A percentile compares a stretch with the other conserved stretches of the same genome.
These are phyloP conservation scores for Eulemur macaco DNA, from an alignment of 2,113 vertebrate genomes.

Conservation along the genomic window DNA sequence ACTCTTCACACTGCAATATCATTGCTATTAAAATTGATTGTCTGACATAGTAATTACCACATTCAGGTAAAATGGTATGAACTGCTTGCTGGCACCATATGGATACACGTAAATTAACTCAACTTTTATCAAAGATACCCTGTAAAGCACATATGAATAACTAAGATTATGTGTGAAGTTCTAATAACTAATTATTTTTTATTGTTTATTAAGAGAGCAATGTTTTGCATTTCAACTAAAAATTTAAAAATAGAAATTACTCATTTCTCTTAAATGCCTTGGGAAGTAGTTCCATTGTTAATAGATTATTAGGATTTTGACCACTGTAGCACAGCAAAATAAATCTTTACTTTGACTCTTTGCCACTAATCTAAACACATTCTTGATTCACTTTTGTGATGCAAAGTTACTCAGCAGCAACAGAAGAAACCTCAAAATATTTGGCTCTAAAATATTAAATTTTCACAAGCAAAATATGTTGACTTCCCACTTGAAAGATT, in stretches of 20 bases:
- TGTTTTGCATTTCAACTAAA: conserved; percentile 58
- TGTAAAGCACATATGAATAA: conserved; percentile 61
- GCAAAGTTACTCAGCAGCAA: conserved; percentile 71
- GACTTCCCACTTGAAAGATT: conserved; percentile 70
- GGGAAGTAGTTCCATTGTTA: conserved; percentile 41
- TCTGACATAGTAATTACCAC: conserved; percentile 66
- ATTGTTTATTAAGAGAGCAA: conserved; percentile 52
- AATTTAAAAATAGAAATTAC: conserved; percentile 50
- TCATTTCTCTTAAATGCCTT: conserved; percentile 33
- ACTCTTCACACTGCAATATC: conserved; percentile 59
- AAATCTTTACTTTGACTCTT: conserved; percentile 46
- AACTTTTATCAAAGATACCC: conserved; percentile 61
- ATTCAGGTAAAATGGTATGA: conserved; percentile 62
- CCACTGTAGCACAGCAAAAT: not conserved
- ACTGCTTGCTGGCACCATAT: conserved; percentile 64
- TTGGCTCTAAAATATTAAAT: conserved; percentile 71
- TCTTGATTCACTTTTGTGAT: conserved; percentile 71
- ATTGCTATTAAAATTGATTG: conserved; percentile 64
- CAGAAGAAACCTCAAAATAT: conserved; percentile 64
- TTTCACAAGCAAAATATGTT: conserved; percentile 78
- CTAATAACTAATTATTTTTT: conserved; percentile 56
- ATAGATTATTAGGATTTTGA: conserved; percentile 6
- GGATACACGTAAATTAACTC: conserved; percentile 62
- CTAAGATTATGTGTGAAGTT: conserved; percentile 38
- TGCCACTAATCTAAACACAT: conserved; percentile 56